These are phyloP conservation scores for Phycodurus eques DNA, from an alignment of 2,113 vertebrate species.

Conservation along the genomic window DNA sequence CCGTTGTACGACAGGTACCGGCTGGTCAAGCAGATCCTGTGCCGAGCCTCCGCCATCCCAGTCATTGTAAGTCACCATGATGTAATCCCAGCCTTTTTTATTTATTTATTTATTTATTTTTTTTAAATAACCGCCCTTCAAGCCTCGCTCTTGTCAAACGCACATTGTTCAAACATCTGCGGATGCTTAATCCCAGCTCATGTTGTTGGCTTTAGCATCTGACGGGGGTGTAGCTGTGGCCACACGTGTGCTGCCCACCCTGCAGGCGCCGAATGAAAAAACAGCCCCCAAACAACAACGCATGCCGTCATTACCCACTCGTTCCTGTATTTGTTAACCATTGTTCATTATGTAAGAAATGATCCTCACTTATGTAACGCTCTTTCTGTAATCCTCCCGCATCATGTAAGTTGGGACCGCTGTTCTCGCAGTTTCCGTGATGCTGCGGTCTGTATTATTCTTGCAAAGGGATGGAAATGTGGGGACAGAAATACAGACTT, in stretches of 20 bases:
- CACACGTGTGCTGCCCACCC: not conserved
- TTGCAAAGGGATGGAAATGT: not conserved
- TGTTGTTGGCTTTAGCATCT: slow-evolving; percentile 12
- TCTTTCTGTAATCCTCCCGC: slow-evolving; percentile 24
- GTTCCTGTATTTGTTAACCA: slow-evolving; percentile 5
- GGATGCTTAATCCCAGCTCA: slow-evolving; percentile 32
- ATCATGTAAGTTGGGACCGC: slow-evolving; percentile 15
- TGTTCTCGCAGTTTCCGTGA: not conserved
- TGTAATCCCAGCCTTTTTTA: not conserved
- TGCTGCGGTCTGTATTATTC: not conserved
- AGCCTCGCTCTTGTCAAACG: not conserved
- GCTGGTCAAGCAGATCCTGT: slow-evolving; percentile 94
- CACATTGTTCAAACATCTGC: slow-evolving; percentile 20
- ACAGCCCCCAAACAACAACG: not conserved
- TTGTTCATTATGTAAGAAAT: slow-evolving; percentile 45
- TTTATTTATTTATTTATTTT: not conserved
- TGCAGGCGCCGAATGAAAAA: not conserved
- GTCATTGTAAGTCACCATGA: slow-evolving; percentile 86
- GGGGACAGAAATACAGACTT: not conserved
- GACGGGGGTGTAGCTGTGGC: not conserved
- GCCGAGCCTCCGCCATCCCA: slow-evolving; percentile 86
- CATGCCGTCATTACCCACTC: not conserved
- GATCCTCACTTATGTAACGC: slow-evolving; percentile 46
- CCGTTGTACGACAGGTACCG: slow-evolving; percentile 95
- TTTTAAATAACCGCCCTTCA: not conserved